A percentile compares a stretch with the other conserved stretches of the same genome.
Conservation (phyloP, 2,113 vertebrate genomes). For the Eulemur macaco region DNA sequence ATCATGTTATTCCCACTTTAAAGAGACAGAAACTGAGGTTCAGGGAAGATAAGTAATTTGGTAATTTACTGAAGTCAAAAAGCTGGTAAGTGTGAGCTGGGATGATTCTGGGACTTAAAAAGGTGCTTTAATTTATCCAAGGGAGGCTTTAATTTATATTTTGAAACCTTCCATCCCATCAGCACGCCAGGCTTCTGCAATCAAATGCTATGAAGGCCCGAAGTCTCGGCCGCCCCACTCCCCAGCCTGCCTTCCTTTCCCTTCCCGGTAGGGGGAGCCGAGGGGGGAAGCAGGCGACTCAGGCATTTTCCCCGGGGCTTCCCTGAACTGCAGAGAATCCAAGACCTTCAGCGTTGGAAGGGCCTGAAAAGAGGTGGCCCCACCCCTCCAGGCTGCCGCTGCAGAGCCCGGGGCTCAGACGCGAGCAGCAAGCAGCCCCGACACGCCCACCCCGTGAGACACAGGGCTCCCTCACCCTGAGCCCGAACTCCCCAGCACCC, state of each 20-base stretch:
- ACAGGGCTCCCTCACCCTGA: background rate
- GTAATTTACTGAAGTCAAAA: background rate
- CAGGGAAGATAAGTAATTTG: background rate
- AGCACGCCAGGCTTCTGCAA: background rate
- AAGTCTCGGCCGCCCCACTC: background rate
- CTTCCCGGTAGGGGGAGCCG: background rate
- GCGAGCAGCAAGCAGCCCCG: background rate
- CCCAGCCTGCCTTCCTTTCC: background rate
- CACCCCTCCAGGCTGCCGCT: too few species aligned
- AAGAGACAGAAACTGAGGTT: slow-evolving; percentile 6
- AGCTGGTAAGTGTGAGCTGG: background rate
- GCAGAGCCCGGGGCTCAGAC: background rate
- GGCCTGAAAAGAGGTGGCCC: too few species aligned
- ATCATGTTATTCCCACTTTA: background rate
- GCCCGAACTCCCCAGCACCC: background rate
- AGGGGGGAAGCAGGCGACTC: background rate
- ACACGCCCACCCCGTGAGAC: background rate
- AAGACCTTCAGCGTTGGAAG: background rate
- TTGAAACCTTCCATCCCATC: background rate
- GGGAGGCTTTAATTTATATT: background rate
- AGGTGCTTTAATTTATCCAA: background rate
- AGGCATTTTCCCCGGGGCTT: background rate
- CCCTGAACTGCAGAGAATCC: background rate
- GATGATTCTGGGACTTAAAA: background rate
- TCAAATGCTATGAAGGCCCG: background rate